These are phyloP conservation scores for Cryptotis parvus DNA, from an alignment of 2,113 vertebrate genomes.

Conservation along the genomic window DNA sequence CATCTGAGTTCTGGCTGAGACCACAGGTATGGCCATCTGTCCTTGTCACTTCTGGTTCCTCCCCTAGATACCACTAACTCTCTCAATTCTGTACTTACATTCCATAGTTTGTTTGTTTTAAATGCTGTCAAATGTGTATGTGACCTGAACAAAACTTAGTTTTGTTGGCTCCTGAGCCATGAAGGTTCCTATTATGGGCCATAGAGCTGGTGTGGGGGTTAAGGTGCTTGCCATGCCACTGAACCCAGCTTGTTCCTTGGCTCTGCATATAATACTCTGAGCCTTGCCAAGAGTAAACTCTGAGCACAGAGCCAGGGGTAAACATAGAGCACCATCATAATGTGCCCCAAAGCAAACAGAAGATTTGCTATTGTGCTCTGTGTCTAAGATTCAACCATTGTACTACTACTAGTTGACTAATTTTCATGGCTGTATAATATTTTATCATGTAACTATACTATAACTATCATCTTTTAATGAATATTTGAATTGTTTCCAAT, in stretches of 20 bases:
- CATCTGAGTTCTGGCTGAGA: neutral
- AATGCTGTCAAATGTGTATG: neutral
- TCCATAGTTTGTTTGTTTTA: neutral
- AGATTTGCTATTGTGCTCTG: too few species aligned
- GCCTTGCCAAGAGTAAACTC: too few species aligned
- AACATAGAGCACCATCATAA: too few species aligned
- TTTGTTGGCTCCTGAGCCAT: slow-evolving; percentile 32
- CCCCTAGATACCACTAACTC: neutral
- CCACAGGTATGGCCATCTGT: neutral
- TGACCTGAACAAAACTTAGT: slow-evolving; percentile 25
- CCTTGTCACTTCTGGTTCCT: neutral
- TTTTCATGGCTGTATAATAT: slow-evolving; percentile 4
- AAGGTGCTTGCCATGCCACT: too few species aligned
- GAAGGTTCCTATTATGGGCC: neutral
- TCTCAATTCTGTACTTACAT: slow-evolving; percentile 25
- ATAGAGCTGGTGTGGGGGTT: too few species aligned
- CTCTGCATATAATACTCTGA: too few species aligned
- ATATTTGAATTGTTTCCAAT: slow-evolving; percentile 16
- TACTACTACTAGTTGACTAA: neutral
- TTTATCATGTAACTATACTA: neutral
- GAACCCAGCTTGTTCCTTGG: too few species aligned
- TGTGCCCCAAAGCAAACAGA: too few species aligned
- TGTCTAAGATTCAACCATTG: neutral
- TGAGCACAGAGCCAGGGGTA: too few species aligned
- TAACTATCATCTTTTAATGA: neutral